Percentiles rank a stretch among this genome's conserved stretches.
Conservation (phyloP, 1,140 invertebrate species). For the Macrotrachela quadricornifera region DNA sequence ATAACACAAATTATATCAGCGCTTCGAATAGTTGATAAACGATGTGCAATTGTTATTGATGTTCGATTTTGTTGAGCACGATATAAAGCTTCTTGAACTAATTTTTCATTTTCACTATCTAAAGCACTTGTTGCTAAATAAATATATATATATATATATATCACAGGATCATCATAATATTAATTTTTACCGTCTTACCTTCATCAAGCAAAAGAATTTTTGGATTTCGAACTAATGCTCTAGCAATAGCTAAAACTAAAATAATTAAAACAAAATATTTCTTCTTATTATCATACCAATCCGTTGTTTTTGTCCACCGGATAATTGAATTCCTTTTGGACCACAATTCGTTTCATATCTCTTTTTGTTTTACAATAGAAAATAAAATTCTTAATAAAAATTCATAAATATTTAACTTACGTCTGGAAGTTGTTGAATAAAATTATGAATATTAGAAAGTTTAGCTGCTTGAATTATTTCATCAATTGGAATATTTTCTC, state of each 20-base stretch:
- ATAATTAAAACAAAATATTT: too few relatives aligned
- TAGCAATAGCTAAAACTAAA: neutral
- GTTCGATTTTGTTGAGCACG: constrained; percentile 50
- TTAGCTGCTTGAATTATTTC: constrained; percentile 58
- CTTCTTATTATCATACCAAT: constrained; percentile 6
- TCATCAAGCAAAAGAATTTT: constrained; percentile 59
- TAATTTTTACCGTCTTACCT: neutral
- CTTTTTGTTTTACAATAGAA: constrained; percentile 25
- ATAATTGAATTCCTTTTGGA: constrained; percentile 22
- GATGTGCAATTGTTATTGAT: constrained; percentile 69
- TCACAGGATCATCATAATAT: too few relatives aligned
- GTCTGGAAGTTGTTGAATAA: constrained; percentile 39
- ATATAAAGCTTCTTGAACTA: constrained; percentile 22
- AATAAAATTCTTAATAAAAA: too few relatives aligned
- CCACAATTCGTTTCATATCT: constrained; percentile 24
- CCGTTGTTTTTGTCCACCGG: constrained; percentile 27
- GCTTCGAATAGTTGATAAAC: constrained; percentile 67
- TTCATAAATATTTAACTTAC: too few relatives aligned
- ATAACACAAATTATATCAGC: constrained; percentile 74
- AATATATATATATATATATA: too few relatives aligned
- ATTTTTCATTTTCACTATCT: constrained; percentile 27
- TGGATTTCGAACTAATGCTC: constrained; percentile 41
- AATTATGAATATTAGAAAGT: constrained; percentile 62
- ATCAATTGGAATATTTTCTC: constrained; percentile 36
- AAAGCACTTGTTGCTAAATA: constrained; percentile 22